A percentile compares a stretch with the other conserved stretches of the same genome.
Conservation (phyloP, 2,797 vertebrate genomes). For the Oreortyx pictus region DNA sequence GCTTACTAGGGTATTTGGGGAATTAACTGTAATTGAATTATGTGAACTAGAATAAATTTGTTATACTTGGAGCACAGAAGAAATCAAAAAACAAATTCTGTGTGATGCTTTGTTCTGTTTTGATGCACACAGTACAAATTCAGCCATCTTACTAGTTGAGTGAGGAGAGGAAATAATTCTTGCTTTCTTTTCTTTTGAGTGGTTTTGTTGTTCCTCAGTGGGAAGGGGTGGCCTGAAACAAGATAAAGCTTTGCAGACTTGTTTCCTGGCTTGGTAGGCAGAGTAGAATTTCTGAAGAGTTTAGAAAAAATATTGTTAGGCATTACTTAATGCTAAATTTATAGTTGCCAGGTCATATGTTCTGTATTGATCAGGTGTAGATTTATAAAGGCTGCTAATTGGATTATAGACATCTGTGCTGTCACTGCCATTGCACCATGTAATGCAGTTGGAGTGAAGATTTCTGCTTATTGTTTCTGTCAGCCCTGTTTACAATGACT, state of each 20-base stretch:
- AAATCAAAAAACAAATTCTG: not conserved
- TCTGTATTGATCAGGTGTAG: not conserved
- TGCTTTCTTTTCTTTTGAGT: not conserved
- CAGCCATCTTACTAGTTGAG: accelerated
- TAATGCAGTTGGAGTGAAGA: not conserved
- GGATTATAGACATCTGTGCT: not conserved
- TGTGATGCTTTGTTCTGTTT: not conserved
- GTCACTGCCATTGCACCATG: accelerated
- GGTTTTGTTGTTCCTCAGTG: not conserved
- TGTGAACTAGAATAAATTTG: not conserved
- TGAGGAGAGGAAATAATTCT: not conserved
- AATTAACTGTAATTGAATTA: not conserved
- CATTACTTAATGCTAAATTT: not conserved
- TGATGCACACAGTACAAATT: not conserved
- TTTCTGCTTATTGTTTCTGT: not conserved
- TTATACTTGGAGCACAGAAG: not conserved
- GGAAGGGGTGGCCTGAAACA: not conserved
- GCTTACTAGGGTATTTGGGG: not conserved
- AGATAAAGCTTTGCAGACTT: not conserved
- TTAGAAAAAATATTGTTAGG: not conserved
- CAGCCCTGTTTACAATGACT: not conserved
- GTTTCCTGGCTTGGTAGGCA: not conserved
- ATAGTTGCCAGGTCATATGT: not conserved
- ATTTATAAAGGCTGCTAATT: not conserved
- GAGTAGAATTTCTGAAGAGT: not conserved